Conservation (phyloP, 2,113 vertebrate genomes). For the Austrofundulus limnaeus region DNA sequence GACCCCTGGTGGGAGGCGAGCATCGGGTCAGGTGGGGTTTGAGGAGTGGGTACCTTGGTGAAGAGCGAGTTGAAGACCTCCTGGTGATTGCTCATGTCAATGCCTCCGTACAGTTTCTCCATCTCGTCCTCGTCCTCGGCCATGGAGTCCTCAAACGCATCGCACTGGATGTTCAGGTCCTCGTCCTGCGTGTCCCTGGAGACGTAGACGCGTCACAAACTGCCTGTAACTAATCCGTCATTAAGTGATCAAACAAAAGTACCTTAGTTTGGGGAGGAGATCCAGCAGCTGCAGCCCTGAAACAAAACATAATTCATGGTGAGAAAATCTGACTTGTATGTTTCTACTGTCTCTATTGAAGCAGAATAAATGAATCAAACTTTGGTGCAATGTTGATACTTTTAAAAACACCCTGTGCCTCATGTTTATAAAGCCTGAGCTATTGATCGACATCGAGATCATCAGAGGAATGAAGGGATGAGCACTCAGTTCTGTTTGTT, state of each 20-base stretch:
- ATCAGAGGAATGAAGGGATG: too few species aligned
- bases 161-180: slow-evolving; percentile 89
- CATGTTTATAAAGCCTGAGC: too few species aligned
- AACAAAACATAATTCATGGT: slow-evolving; percentile 12
- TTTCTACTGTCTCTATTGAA: background rate
- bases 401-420: too few species aligned
- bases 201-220: background rate
- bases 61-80: slow-evolving; percentile 88
- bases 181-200: slow-evolving; percentile 86
- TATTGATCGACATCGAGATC: too few species aligned
- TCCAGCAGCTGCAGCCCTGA: slow-evolving; percentile 90
- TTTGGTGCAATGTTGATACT: too few species aligned
- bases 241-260: slow-evolving; percentile 16
- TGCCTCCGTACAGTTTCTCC: slow-evolving; percentile 81
- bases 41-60: slow-evolving; percentile 81
- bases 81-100: slow-evolving; percentile 88
- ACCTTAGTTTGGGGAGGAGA: slow-evolving; percentile 86
- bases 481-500: too few species aligned
- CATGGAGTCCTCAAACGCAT: slow-evolving; percentile 88
- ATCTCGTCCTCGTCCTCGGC: slow-evolving; percentile 89
- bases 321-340: background rate
- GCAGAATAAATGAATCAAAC: too few species aligned
- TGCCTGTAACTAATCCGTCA: background rate
- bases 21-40: background rate
- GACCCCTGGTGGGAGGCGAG: too few species aligned